These are phyloP conservation scores for Gymnothorax reevesii DNA, from an alignment of 2,797 vertebrate genomes.

Conservation along the genomic window DNA sequence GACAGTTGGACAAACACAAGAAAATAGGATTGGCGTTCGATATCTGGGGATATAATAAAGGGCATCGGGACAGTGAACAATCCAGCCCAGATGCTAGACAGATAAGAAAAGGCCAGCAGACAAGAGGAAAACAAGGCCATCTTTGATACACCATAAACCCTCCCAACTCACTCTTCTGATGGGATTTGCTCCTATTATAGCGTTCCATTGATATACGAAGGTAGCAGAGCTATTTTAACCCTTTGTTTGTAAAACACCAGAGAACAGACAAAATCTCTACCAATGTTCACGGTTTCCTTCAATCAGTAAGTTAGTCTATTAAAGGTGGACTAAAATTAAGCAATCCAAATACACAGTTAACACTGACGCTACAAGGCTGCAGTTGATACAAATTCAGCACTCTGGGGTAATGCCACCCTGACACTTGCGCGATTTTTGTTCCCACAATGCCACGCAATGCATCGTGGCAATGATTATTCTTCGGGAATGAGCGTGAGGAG, in stretches of 20 bases:
- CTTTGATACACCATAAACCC: neutral
- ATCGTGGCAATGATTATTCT: too few species aligned
- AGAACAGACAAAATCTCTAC: neutral
- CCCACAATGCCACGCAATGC: too few species aligned
- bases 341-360: neutral
- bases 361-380: neutral
- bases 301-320: neutral
- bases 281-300: neutral
- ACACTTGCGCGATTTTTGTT: too few species aligned
- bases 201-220: neutral
- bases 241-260: neutral
- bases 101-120: slow-evolving; percentile 11
- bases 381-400: neutral
- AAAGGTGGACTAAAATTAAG: neutral
- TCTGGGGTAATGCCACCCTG: neutral
- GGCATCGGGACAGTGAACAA: neutral
- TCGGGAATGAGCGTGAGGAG: too few species aligned
- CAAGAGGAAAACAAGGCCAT: neutral
- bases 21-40: neutral
- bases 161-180: neutral
- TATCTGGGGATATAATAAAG: slow-evolving; percentile 7
- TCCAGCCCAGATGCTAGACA: slow-evolving; percentile 8
- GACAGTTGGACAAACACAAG: neutral
- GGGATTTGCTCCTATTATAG: neutral
- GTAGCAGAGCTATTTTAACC: neutral